Evolutionary conservation across 2,113 vertebrate genomes (phyloP).

Genomic region (Cairina moschata): DNA sequence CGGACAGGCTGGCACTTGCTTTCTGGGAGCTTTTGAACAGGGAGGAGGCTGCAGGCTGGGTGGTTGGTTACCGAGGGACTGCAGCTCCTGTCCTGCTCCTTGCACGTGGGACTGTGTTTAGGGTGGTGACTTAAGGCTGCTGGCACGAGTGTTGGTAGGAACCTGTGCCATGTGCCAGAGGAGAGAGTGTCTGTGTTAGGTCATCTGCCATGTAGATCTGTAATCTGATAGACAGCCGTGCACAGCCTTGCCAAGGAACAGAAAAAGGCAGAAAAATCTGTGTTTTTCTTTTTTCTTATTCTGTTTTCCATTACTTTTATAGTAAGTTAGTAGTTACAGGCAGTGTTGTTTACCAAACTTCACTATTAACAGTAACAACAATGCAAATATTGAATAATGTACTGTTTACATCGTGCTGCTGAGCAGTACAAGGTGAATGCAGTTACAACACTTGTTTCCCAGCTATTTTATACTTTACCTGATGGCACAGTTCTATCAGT

Average conservation of each 20-base stretch:
- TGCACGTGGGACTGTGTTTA: not conserved
- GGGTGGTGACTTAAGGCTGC: not conserved
- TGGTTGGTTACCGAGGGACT: not conserved
- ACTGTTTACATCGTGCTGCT: not conserved
- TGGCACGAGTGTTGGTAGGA: not conserved
- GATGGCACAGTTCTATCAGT: accelerated
- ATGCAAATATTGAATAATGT: not conserved
- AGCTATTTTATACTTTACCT: not conserved
- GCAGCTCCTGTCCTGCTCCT: not conserved
- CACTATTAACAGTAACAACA: not conserved
- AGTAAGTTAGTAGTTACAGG: not conserved
- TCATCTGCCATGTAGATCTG: not conserved
- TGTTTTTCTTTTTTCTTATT: not conserved
- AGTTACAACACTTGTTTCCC: not conserved
- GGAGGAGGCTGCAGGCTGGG: not conserved
- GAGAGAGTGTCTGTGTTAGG: not conserved
- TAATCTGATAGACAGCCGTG: accelerated
- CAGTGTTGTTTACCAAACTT: not conserved
- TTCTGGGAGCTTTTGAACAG: not conserved
- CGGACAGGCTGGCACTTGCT: not conserved
- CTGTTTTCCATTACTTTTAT: not conserved
- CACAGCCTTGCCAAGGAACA: not conserved
- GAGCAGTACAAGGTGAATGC: not conserved
- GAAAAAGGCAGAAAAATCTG: not conserved
- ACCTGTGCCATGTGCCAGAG: not conserved